Conservation (phyloP, 2,797 vertebrate species). For the Sebastes oblongus region DNA sequence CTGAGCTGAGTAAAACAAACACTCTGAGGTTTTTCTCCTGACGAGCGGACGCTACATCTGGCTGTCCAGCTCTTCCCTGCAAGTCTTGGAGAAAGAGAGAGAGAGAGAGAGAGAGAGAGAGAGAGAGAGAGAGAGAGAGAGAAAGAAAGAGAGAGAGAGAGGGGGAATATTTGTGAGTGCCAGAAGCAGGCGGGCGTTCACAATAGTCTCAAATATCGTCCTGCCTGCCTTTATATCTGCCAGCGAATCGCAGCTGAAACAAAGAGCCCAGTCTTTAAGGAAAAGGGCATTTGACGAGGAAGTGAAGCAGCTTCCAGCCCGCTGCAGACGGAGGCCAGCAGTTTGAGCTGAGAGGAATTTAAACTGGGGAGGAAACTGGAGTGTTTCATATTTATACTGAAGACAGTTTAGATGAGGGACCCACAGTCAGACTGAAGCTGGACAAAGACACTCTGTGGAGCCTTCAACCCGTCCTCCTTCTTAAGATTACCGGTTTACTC, state of each 20-base stretch:
- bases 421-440: not conserved
- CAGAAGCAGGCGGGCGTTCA: constrained; percentile 54
- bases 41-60: constrained; percentile 1
- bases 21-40: not conserved
- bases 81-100: not conserved
- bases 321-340: not conserved
- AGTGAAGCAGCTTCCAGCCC: constrained; percentile 34
- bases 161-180: constrained; percentile 9
- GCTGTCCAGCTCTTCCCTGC: not conserved
- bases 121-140: not conserved
- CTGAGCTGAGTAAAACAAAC: constrained; percentile 43
- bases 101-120: not conserved
- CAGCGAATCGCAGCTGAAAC: constrained; percentile 68
- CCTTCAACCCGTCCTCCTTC: not conserved
- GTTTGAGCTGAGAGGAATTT: constrained; percentile 33
- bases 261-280: constrained; percentile 80
- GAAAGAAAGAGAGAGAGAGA: not conserved
- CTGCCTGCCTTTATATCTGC: constrained; percentile 63
- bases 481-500: not conserved
- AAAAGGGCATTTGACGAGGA: constrained; percentile 67
- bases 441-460: not conserved
- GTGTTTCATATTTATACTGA: constrained; percentile 28
- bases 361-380: constrained; percentile 4
- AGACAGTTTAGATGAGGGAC: constrained; percentile 1
- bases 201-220: constrained; percentile 76